These are phyloP conservation scores for Lobophora halterata DNA, from an alignment of 2,888 invertebrate species.

Conservation along the genomic window DNA sequence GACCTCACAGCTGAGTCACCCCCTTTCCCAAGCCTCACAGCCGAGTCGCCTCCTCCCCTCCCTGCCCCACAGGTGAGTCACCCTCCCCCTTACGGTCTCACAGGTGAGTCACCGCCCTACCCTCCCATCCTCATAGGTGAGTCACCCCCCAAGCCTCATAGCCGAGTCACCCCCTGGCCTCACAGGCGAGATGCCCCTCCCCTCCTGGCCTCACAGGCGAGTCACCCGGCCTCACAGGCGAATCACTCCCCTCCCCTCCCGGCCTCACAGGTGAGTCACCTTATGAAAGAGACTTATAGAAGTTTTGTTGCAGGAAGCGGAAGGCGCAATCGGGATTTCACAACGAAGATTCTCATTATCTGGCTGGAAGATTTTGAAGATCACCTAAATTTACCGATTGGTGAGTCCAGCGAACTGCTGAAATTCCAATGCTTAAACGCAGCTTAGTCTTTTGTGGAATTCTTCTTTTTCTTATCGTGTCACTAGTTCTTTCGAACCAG, in stretches of 20 bases:
- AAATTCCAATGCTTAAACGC: too few species aligned
- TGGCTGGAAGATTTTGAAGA: conserved; percentile 99
- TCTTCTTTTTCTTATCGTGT: too few species aligned
- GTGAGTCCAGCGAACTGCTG: too few species aligned
- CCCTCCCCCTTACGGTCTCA: too few species aligned
- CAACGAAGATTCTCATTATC: conserved; percentile 92
- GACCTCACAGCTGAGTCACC: conserved; percentile 1
- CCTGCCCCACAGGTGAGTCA: too few species aligned
- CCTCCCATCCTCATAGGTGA: conserved; percentile 51
- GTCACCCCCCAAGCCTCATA: background rate
- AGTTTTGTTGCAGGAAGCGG: conserved; percentile 56
- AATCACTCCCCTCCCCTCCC: background rate
- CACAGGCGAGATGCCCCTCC: too few species aligned
- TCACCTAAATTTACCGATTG: conserved; percentile 91
- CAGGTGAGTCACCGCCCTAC: too few species aligned
- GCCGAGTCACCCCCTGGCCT: too few species aligned
- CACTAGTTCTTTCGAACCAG: too few species aligned
- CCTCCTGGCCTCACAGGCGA: conserved; percentile 2
- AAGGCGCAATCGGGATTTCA: conserved; percentile 77
- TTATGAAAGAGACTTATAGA: too few species aligned
- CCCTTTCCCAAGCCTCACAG: conserved; percentile 47
- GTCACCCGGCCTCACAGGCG: conserved; percentile 50
- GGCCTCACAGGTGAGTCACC: too few species aligned
- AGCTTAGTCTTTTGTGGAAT: too few species aligned
- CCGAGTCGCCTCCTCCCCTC: conserved; percentile 28